Evolutionary conservation across 2,888 invertebrate species (phyloP).

Genomic region (Eremobia ochroleuca): DNA sequence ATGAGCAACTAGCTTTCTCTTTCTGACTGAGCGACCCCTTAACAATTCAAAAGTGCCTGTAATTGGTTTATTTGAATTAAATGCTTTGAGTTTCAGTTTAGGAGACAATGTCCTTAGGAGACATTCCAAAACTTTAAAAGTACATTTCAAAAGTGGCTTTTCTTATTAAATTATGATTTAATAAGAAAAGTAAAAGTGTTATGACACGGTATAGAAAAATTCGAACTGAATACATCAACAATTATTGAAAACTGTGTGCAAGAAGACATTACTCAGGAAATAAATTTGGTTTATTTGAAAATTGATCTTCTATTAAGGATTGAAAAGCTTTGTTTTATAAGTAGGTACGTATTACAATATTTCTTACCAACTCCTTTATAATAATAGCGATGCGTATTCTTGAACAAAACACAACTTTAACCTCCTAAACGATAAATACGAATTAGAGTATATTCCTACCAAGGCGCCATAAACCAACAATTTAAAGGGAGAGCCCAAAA

Average conservation of each 20-base stretch:
- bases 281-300: no score
- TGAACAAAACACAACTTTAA: not conserved
- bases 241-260: not conserved
- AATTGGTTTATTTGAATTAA: no score
- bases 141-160: not conserved
- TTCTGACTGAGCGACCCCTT: no score
- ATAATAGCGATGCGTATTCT: no score
- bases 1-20: no score
- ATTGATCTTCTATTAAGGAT: no score
- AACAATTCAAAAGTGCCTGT: no score
- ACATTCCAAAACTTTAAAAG: not conserved
- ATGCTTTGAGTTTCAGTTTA: no score
- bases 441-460: conserved; percentile 23
- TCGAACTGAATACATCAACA: not conserved
- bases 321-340: not conserved
- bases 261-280: not conserved
- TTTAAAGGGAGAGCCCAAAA: conserved; percentile 45
- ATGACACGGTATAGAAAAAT: no score
- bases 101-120: not conserved
- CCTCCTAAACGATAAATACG: conserved; percentile 25
- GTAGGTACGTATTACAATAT: no score
- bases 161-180: not conserved
- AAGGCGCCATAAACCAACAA: conserved; percentile 42
- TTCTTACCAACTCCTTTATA: not conserved
- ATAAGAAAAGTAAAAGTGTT: no score